A percentile compares a stretch with the other conserved stretches of the same genome.
These are phyloP conservation scores for Phrynocephalus guinanensis DNA, from an alignment of 2,797 vertebrate species.

Conservation along the genomic window DNA sequence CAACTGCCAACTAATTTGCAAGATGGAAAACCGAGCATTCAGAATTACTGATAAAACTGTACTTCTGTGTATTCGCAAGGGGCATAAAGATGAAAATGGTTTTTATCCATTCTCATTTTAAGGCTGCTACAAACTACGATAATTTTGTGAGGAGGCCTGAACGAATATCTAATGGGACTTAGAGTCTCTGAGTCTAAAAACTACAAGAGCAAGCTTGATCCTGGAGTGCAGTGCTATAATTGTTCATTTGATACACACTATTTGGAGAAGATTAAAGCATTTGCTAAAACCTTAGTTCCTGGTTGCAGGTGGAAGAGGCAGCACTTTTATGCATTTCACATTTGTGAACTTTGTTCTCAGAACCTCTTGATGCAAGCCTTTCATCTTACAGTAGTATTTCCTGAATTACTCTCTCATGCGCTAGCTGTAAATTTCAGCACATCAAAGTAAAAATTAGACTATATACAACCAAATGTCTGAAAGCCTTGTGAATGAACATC, in stretches of 20 bases:
- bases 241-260: background rate
- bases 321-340: constrained; percentile 28
- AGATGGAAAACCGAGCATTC: background rate
- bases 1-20: background rate
- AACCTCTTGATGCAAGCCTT: constrained; percentile 53
- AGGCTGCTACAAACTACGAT: background rate
- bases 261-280: constrained; percentile 45
- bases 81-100: background rate
- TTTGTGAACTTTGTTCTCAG: constrained; percentile 24
- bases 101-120: constrained; percentile 14
- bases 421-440: constrained; percentile 37
- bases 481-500: constrained; percentile 25
- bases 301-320: background rate
- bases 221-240: background rate
- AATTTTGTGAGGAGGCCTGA: constrained; percentile 1
- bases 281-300: background rate
- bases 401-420: constrained; percentile 16
- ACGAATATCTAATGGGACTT: background rate
- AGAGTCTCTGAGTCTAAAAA: background rate
- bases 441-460: constrained; percentile 54
- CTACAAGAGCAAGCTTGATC: background rate
- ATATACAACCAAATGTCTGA: constrained; percentile 26
- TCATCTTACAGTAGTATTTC: constrained; percentile 51
- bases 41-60: background rate
- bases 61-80: background rate